A percentile compares a stretch with the other conserved stretches of the same genome.
Evolutionary conservation across 2,888 invertebrate species (phyloP).

Genomic region (Xestia xanthographa): DNA sequence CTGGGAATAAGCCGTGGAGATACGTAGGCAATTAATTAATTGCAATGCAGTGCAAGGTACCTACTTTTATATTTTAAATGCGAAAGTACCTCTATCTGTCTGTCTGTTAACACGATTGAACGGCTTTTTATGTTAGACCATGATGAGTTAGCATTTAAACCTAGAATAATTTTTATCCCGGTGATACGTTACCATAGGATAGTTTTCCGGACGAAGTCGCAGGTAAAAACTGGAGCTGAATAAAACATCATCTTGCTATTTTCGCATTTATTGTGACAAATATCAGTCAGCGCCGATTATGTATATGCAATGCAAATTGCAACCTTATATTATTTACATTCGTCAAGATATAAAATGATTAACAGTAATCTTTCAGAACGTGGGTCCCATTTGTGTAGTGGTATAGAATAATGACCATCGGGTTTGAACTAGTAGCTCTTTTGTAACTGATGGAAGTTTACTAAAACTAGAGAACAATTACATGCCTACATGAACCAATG

Average conservation of each 20-base stretch:
- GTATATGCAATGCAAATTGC: conserved; percentile 76
- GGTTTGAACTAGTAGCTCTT: neutral
- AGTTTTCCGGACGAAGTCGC: neutral
- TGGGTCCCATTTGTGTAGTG: conserved; percentile 21
- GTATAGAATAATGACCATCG: neutral
- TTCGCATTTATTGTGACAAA: conserved; percentile 83
- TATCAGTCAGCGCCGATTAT: conserved; percentile 73
- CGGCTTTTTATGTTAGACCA: neutral
- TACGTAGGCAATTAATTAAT: neutral
- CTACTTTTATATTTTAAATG: neutral
- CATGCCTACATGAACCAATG: neutral
- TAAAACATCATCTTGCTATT: conserved; percentile 70
- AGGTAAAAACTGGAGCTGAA: neutral
- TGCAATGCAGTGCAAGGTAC: too few species aligned
- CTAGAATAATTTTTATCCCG: neutral
- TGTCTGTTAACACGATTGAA: neutral
- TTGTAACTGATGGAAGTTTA: neutral
- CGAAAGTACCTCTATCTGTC: neutral
- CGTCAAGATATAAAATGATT: conserved; percentile 73
- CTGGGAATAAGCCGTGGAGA: too few species aligned
- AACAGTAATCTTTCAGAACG: conserved; percentile 68
- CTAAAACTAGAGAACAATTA: neutral
- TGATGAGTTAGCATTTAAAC: neutral
- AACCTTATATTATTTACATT: conserved; percentile 79
- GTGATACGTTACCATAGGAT: neutral